Evolutionary conservation across 2,113 vertebrate genomes (phyloP).

Genomic region (Grus americana): DNA sequence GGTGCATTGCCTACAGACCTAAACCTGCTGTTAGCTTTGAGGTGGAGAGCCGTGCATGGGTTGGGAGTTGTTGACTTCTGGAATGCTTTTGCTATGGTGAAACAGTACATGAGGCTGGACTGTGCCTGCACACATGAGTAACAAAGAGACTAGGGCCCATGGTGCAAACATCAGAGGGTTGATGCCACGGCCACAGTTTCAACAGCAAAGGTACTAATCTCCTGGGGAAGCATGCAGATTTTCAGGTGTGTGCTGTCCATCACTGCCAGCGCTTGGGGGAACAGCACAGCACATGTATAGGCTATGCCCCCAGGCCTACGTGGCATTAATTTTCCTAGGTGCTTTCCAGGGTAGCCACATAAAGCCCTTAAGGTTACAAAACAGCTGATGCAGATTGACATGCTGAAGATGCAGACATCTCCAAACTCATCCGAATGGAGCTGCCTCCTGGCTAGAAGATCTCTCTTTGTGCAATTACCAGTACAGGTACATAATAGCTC

Average conservation of each 20-base stretch:
- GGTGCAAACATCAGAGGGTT: background rate
- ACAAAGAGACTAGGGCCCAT: background rate
- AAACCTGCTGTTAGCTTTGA: background rate
- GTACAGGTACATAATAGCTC: background rate
- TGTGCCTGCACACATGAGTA: accelerated
- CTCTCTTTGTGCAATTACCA: background rate
- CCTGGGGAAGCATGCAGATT: background rate
- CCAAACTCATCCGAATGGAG: background rate
- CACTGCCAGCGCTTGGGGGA: background rate
- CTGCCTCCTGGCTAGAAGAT: background rate
- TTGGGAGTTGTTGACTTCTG: background rate
- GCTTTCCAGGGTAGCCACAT: background rate
- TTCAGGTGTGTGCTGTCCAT: background rate
- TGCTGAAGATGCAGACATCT: background rate
- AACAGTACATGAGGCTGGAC: background rate
- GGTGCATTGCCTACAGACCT: background rate
- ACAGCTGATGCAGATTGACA: background rate
- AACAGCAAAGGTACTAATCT: background rate
- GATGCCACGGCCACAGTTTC: background rate
- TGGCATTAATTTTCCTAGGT: background rate
- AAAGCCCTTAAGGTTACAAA: background rate
- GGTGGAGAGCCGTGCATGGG: background rate
- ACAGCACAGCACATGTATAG: background rate
- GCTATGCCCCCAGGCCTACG: background rate
- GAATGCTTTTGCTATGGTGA: background rate